Percentiles rank a stretch among this genome's conserved stretches.
Evolutionary conservation across 53 echinoderm and acorn worm genomes (phyloP).

Genomic region (Astropecten irregularis): DNA sequence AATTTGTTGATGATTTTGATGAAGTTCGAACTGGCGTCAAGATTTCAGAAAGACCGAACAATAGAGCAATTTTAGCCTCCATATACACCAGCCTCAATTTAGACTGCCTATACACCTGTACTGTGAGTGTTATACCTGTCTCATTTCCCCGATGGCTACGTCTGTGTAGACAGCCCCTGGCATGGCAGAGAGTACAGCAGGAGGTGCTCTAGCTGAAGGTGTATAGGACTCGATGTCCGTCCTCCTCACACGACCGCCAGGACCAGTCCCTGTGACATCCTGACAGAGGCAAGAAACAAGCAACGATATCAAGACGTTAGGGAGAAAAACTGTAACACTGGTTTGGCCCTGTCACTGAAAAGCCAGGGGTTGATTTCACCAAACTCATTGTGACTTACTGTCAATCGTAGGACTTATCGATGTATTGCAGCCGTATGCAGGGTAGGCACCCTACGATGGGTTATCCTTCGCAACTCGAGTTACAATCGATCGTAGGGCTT

Average conservation of each 20-base stretch:
- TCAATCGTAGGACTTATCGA: not conserved
- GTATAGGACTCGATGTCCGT: conserved; percentile 81
- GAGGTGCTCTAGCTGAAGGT: conserved; percentile 62
- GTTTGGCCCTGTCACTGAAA: not conserved
- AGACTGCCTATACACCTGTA: too few species aligned
- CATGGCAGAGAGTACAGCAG: conserved; percentile 39
- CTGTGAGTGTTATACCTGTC: conserved; percentile 74
- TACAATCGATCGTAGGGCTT: too few species aligned
- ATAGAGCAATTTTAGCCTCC: too few species aligned
- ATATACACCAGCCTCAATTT: too few species aligned
- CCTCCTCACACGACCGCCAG: conserved; percentile 81
- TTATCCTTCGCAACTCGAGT: too few species aligned
- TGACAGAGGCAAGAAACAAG: not conserved
- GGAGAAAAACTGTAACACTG: too few species aligned
- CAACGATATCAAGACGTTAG: too few species aligned
- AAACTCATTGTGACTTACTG: not conserved
- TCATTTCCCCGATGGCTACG: conserved; percentile 70
- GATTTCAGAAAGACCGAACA: too few species aligned
- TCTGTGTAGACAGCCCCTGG: conserved; percentile 76
- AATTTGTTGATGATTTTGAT: too few species aligned
- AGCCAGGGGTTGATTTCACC: not conserved
- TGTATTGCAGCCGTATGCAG: too few species aligned
- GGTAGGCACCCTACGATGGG: too few species aligned
- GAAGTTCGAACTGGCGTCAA: too few species aligned
- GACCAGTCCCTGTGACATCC: conserved; percentile 85